Conservation (phyloP, 1,140 invertebrate species). For the Aphaenogaster rudis region DNA sequence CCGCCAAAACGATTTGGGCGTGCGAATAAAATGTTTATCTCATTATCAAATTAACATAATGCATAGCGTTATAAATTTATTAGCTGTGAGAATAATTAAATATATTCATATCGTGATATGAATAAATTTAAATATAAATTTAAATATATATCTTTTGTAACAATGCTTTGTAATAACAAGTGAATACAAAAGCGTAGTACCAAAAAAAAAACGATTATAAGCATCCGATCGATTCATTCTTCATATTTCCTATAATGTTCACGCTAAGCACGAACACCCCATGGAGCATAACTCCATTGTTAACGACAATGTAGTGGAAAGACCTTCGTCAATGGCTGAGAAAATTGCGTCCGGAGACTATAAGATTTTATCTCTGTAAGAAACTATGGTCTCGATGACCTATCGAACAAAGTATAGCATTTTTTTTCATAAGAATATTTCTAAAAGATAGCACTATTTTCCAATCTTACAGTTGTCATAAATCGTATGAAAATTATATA, state of each 20-base stretch:
- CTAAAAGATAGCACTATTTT: neutral
- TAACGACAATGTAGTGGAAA: slow-evolving; percentile 58
- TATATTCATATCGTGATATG: neutral
- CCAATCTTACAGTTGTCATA: neutral
- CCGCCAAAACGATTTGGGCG: neutral
- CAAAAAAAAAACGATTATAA: neutral
- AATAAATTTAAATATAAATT: neutral
- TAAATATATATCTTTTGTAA: neutral
- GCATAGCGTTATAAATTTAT: slow-evolving; percentile 23
- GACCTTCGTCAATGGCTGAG: slow-evolving; percentile 58
- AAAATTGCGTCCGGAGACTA: slow-evolving; percentile 57
- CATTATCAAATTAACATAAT: slow-evolving; percentile 17
- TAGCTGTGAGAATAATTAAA: slow-evolving; percentile 19
- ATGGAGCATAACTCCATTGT: slow-evolving; percentile 43
- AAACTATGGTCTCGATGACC: slow-evolving; percentile 27
- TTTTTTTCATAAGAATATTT: slow-evolving; percentile 26
- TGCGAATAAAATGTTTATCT: slow-evolving; percentile 18
- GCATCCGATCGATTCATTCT: neutral
- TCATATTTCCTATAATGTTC: slow-evolving; percentile 40
- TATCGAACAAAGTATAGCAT: neutral
- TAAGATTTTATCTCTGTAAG: slow-evolving; percentile 28
- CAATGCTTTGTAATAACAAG: neutral
- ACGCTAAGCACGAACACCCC: slow-evolving; percentile 9
- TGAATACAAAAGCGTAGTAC: neutral
- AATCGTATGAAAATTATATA: neutral